Conservation (phyloP, 2,797 vertebrate genomes). For the Aldrovandia affinis region DNA sequence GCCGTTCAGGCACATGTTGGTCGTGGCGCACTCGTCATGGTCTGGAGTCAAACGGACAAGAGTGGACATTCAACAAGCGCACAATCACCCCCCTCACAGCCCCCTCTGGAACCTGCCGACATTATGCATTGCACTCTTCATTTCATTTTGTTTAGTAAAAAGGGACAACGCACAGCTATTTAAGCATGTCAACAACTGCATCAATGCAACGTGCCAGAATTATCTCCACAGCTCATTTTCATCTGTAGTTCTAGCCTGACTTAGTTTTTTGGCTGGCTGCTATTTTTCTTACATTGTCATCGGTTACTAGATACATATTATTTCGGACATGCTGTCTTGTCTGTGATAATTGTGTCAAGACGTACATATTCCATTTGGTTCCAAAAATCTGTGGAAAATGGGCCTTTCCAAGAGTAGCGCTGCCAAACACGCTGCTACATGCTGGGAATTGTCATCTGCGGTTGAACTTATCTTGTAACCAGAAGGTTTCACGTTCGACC, state of each 20-base stretch:
- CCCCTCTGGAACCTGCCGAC: background rate
- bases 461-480: background rate
- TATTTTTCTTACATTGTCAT: background rate
- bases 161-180: too few species aligned
- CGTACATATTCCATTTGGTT: background rate
- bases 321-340: background rate
- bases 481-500: background rate
- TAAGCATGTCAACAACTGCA: too few species aligned
- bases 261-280: background rate
- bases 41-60: conserved; percentile 52
- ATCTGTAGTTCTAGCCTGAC: background rate
- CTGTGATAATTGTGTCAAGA: background rate
- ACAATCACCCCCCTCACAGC: background rate
- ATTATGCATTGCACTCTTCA: too few species aligned
- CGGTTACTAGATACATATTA: background rate
- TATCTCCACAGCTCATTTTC: background rate
- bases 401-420: background rate
- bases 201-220: background rate
- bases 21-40: conserved; percentile 72
- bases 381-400: too few species aligned
- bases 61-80: background rate
- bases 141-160: too few species aligned
- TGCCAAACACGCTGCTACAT: background rate
- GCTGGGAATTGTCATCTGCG: background rate
- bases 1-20: conserved; percentile 78